Conservation (phyloP, 2,113 vertebrate species). For the Odontesthes bonariensis region DNA sequence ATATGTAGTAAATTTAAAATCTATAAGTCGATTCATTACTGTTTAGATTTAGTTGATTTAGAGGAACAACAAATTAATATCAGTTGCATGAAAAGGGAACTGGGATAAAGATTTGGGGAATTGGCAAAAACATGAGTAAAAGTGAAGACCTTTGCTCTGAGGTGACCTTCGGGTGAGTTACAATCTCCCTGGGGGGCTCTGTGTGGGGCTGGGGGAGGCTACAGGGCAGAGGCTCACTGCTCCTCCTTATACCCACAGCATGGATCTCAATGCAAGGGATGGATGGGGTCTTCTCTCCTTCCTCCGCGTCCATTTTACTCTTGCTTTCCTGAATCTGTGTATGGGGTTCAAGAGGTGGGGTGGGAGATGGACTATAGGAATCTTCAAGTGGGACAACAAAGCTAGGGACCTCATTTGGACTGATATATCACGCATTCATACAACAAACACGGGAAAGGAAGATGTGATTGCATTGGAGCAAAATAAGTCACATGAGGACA, state of each 20-base stretch:
- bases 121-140: conserved; percentile 18
- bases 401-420: conserved; percentile 54
- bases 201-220: conserved; percentile 33
- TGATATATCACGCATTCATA: conserved; percentile 35
- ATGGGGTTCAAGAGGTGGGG: conserved; percentile 28
- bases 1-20: too few species aligned
- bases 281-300: conserved; percentile 34
- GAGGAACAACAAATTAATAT: background rate
- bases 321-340: conserved; percentile 49
- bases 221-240: conserved; percentile 60
- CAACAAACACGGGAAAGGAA: conserved; percentile 2
- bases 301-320: conserved; percentile 32
- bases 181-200: conserved; percentile 33
- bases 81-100: background rate
- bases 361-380: conserved; percentile 15
- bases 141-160: conserved; percentile 69
- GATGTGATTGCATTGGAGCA: background rate
- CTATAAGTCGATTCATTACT: background rate
- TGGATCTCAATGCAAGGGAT: conserved; percentile 32
- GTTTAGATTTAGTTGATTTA: background rate
- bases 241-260: conserved; percentile 49
- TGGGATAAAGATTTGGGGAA: background rate
- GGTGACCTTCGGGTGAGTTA: conserved; percentile 43
- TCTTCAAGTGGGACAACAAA: conserved; percentile 44
- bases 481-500: conserved; percentile 12